Base-by-base conservation (phyloP, 2,113 vertebrate genomes). In the Actenoides lindsayi region DNA sequence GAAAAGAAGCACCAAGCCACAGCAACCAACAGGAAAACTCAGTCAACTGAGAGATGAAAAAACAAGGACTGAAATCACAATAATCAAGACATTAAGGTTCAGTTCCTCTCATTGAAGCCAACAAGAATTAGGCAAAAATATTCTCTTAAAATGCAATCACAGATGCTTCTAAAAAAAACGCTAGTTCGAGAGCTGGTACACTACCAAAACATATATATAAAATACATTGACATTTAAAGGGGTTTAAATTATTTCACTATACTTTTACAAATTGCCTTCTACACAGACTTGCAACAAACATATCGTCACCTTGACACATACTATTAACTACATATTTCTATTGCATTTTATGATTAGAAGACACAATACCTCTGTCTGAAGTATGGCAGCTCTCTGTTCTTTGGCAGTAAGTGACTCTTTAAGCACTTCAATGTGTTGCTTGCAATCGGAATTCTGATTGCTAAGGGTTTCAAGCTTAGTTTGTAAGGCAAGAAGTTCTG, bases 391-490 rank as follows among this genome's bases (percentile, higher is more conserved):
- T 89, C 99, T 99, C 98, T 99, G 99, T 98, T 99, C 99, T 98
- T 99, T 99, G 99, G 99, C 99, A 98, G 99, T 99, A 98, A 99
- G 99, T 42, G 99, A 99, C 98, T 99, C 99, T 98, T 99, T 99
- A 97, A 99, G 99, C 98, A 99, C 99, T 98, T 99, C 99, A 56
- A 99, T 99, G 98, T 99, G 99, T 98, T 99, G 99, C 97, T 99
- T 99, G 98, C 99, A 99, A 98, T 99, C 99, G 33, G 99, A 99
- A 98, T 99, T 99, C 98, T 99, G 99, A 98, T 99, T 99, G 98
- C 99, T 99, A 97, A 99, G 98, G 71, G 99, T 99, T 98, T 99
- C 99, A 93, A 99, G 99, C 97, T 99, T 99, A 64, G 99, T 99
- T 98, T 99, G 99, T 98, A 99, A 99, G 98, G 99, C 99, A 97